Evolutionary conservation across 2,888 invertebrate genomes (phyloP).

Genomic region (Drosophila pegasa): DNA sequence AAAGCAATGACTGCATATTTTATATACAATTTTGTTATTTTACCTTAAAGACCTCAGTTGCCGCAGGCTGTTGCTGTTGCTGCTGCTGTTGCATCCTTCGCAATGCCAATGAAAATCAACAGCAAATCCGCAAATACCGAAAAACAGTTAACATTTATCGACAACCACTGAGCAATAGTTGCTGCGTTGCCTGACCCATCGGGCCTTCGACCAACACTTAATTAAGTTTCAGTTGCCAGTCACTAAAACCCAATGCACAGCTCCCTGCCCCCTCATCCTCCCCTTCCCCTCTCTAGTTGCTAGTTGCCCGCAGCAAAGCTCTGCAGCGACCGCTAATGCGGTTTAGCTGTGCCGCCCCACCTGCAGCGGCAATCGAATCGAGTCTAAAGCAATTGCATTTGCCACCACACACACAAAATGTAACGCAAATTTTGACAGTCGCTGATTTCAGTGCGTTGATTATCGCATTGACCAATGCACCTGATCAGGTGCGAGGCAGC

Average conservation of each 20-base stretch:
- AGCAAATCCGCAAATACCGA: conserved; percentile 46
- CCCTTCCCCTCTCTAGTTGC: neutral
- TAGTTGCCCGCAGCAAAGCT: conserved; percentile 67
- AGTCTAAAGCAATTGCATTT: conserved; percentile 17
- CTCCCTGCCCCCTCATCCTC: neutral
- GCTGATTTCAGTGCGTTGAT: conserved; percentile 63
- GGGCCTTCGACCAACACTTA: conserved; percentile 57
- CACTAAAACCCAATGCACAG: conserved; percentile 8
- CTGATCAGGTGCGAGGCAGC: conserved; percentile 20
- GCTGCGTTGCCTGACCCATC: conserved; percentile 24
- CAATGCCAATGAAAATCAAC: conserved; percentile 29
- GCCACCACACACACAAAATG: conserved; percentile 24
- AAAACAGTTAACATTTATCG: conserved; percentile 49
- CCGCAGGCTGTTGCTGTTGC: neutral
- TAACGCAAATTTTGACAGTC: conserved; percentile 44
- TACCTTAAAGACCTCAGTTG: too few species aligned
- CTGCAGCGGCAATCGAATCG: neutral
- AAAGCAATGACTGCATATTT: too few species aligned
- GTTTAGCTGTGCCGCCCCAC: conserved; percentile 34
- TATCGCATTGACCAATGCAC: conserved; percentile 39
- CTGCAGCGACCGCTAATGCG: conserved; percentile 58
- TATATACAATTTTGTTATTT: too few species aligned
- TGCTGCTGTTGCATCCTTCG: neutral
- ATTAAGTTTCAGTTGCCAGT: conserved; percentile 67
- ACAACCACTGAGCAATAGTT: conserved; percentile 44